phyloP scores from a whole-genome alignment of 2,113 vertebrate species.

The Phaethornis superciliosus region DNA sequence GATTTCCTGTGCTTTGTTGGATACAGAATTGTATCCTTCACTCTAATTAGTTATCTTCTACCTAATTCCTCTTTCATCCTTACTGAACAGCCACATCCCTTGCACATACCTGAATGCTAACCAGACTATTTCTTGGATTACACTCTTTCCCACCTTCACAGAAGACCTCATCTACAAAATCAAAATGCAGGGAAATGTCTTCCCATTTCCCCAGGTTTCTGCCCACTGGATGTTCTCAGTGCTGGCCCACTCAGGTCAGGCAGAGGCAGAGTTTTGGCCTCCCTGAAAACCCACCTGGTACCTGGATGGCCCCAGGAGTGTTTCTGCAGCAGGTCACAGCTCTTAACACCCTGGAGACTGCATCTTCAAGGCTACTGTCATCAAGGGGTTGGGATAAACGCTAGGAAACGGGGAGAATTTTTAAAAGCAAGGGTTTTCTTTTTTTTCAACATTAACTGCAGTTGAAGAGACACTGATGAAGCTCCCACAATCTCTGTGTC shows the following conservation, averaged over 20 bases:
- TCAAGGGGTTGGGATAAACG: not conserved
- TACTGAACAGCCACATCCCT: not conserved
- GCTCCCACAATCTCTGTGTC: not conserved
- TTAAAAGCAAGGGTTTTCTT: not conserved
- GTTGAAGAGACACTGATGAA: not conserved
- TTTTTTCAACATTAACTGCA: not conserved
- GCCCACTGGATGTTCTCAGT: rapidly evolving
- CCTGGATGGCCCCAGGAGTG: not conserved
- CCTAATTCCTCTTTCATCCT: not conserved
- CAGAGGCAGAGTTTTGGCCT: not conserved
- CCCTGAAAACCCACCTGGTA: not conserved
- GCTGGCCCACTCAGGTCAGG: rapidly evolving
- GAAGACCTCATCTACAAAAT: not conserved
- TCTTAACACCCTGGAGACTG: not conserved
- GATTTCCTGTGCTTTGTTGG: constrained; percentile 2
- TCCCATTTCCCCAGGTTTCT: rapidly evolving
- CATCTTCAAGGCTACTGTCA: not conserved
- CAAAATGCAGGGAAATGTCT: not conserved
- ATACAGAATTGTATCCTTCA: not conserved
- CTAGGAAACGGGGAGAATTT: not conserved
- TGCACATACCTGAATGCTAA: not conserved
- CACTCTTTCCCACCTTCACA: not conserved
- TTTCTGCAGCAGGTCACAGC: not conserved
- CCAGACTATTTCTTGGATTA: not conserved
- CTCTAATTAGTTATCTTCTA: constrained; percentile 1